Conservation (phyloP, 30 jellyfish, hydroid and myxozoan species). For the Hydractinia symbiolongicarpus region DNA sequence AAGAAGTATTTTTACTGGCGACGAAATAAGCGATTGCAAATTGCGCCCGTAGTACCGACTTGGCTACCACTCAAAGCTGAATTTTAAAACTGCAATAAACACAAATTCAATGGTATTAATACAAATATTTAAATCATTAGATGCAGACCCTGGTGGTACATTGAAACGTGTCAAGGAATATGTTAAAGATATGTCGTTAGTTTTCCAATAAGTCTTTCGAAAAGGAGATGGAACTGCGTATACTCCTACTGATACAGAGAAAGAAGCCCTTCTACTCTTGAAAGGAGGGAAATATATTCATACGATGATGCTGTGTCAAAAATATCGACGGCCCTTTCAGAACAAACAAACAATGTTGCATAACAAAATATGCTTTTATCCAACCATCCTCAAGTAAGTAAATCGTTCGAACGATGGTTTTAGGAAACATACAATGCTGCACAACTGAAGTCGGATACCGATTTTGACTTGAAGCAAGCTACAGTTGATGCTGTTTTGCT, state of each 20-base stretch:
- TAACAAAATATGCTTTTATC: not conserved
- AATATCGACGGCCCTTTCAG: not conserved
- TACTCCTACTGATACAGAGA: not conserved
- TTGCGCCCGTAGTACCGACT: no score
- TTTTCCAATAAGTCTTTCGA: not conserved
- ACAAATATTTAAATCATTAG: not conserved
- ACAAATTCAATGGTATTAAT: no score
- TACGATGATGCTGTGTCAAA: not conserved
- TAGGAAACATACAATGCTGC: not conserved
- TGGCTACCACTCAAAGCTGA: no score
- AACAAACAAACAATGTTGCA: not conserved
- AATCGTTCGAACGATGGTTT: not conserved
- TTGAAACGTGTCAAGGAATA: not conserved
- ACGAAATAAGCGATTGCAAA: no score
- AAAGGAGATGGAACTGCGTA: not conserved
- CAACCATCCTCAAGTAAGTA: not conserved
- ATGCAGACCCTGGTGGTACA: conserved; percentile 9
- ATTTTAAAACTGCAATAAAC: no score
- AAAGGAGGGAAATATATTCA: not conserved
- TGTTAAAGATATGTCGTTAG: not conserved
- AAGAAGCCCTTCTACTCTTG: not conserved
- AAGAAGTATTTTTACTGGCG: no score
- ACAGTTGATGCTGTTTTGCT: not conserved
- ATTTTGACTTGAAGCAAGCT: not conserved
- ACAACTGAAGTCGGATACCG: not conserved